These are phyloP conservation scores for Tiliqua scincoides DNA, from an alignment of 2,113 vertebrate species.

Conservation along the genomic window DNA sequence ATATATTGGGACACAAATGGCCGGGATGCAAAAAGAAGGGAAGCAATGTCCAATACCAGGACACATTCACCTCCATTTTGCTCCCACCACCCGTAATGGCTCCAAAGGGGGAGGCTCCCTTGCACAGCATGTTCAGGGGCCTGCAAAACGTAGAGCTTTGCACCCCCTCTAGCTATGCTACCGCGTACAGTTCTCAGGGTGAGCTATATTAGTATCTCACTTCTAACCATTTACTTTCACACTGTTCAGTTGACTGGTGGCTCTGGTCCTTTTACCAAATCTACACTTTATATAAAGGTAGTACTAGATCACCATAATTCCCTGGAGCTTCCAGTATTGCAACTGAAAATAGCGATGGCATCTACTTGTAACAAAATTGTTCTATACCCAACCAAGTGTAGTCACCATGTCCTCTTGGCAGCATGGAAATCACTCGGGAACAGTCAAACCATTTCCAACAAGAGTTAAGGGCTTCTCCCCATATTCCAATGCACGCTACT, in stretches of 20 bases:
- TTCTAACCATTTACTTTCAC: background rate
- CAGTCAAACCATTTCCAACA: background rate
- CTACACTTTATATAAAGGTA: background rate
- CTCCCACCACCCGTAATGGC: too few relatives aligned
- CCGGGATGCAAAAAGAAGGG: too few relatives aligned
- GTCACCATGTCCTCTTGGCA: background rate
- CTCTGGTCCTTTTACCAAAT: background rate
- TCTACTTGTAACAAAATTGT: background rate
- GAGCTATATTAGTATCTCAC: background rate
- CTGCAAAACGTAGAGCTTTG: too few relatives aligned
- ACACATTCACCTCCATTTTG: too few relatives aligned
- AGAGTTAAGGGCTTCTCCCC: background rate
- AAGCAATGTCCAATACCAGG: too few relatives aligned
- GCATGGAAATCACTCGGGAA: background rate
- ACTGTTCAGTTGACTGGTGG: background rate
- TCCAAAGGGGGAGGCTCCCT: too few relatives aligned
- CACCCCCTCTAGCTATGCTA: too few relatives aligned
- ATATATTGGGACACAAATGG: too few relatives aligned
- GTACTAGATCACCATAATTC: background rate
- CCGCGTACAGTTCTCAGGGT: background rate
- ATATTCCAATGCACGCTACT: background rate
- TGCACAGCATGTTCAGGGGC: too few relatives aligned
- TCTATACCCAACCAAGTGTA: background rate
- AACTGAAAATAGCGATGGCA: too few relatives aligned
- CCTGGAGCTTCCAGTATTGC: too few relatives aligned